Evolutionary conservation across 53 echinoderm and acorn worm genomes (phyloP).

Genomic region (Echinometra lucunter): DNA sequence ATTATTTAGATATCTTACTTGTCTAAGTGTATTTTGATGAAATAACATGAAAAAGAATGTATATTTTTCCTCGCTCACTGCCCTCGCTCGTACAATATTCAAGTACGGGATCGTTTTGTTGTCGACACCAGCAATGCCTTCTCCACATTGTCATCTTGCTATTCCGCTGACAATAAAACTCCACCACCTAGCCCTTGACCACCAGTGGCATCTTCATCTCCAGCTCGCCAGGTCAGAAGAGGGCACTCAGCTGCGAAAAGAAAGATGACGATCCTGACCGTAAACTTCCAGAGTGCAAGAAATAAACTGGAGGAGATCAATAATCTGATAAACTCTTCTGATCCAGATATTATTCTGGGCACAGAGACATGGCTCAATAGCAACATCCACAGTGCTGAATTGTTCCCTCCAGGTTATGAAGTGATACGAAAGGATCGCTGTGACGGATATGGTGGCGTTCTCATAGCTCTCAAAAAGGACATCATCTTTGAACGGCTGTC

Average conservation of each 20-base stretch:
- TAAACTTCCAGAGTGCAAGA: conserved; percentile 73
- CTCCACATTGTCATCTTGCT: background rate
- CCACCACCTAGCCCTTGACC: background rate
- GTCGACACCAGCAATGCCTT: background rate
- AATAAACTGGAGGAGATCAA: conserved; percentile 70
- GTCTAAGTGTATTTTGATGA: too few relatives aligned
- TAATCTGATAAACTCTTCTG: conserved; percentile 52
- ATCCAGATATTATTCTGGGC: conserved; percentile 41
- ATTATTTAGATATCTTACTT: too few relatives aligned
- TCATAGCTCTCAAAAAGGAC: conserved; percentile 50
- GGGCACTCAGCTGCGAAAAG: background rate
- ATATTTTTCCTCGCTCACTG: too few relatives aligned
- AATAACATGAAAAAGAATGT: too few relatives aligned
- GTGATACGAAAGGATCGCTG: conserved; percentile 71
- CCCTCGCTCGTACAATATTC: too few relatives aligned
- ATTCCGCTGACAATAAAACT: background rate
- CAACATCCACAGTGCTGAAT: conserved; percentile 52
- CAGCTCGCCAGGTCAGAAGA: background rate
- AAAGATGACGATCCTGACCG: conserved; percentile 60
- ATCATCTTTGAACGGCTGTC: too few relatives aligned
- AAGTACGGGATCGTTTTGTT: too few relatives aligned
- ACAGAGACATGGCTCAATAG: conserved; percentile 58
- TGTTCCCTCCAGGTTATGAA: conserved; percentile 64
- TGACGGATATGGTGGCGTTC: conserved; percentile 63
- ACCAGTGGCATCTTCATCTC: conserved; percentile 19